Base-by-base conservation (phyloP, 2,797 vertebrate species). In the Gephyroberyx darwinii region DNA sequence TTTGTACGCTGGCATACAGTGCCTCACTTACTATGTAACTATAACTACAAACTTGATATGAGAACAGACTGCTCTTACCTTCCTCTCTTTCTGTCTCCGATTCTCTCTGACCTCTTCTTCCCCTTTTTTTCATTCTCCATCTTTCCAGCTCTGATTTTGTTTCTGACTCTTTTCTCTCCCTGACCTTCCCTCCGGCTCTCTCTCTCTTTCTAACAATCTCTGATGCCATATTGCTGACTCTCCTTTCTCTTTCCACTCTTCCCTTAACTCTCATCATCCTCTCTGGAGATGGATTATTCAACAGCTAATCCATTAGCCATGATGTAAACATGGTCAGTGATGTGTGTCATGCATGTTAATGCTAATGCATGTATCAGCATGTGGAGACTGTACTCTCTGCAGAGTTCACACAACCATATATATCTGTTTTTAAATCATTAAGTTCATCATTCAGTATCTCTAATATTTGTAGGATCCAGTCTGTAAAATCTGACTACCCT, bases 231-330 rank as follows among this genome's bases (percentile, higher is more conserved):
- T 41, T 10, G 9, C 39, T 41, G 33, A 39, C 35, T 31, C 33
- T 14, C 56, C 16, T 31, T 5, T 41, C 66, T 59, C 35, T 70
- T 53, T 55, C 16, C 2, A 22, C 51, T 45, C 65, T 5, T 35
- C 31, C 14, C 17, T 58, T 6, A 19, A 13, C 31, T 31, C 50
- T 8, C 26, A 26, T 4, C 50, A 26, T 31, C 55, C 54, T 60
- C 4, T 12, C 19, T 2, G 26, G 52, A 45, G 39, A 71, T 78
- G 78, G 81, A 83, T 78, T 65, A 78, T 78, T 81, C 57, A 79
- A 12, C 62, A 16, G 20, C 47, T 4, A n/a, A 55, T 66, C 75
- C 77, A 76, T 80, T 71, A 69, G 55, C 56, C 26, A 16, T 54
- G 61, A 82, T 57, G 62, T 45, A 48, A 56, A 72, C 51, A 19